Evolutionary conservation across 2,888 invertebrate species (phyloP), one percentile per base, ranked within the genome.

Genomic region (Rhamnusium bicolor): DNA sequence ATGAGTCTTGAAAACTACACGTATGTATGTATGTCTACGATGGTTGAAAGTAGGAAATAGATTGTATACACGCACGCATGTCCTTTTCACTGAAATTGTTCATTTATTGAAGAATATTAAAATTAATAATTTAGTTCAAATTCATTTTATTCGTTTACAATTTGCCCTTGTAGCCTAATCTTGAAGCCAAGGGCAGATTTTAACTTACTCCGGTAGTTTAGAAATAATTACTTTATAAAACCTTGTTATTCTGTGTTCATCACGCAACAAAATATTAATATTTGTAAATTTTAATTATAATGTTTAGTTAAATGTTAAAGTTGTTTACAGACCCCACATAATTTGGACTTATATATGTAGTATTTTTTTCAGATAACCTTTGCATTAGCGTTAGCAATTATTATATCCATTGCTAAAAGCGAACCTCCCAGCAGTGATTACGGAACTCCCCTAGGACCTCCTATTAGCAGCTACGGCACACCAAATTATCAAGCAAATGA

Each of bases 391-490:
- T 61, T 76, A 12, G 49, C n/a, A n/a, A n/a, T 69, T 27, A 27
- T 73, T 19, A n/a, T 74, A 8, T 66, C 77, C 10, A 61, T 79
- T 18, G 76, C 72, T 19, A 76, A 19, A 60, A 71, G 80, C 62
- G 83, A 83, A 69, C 85, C 85, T 8, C 87, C 86, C 46, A 84
- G 79, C 58, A 79, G 79, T 3, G 79, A 81, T 66, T 86, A 87
- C 68, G 86, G 86, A 14, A 79, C 83, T 10, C 85, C 85, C 8
- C 27, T 82, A n/a, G 82, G 79, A 56, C 72, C 83, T 7, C 84
- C 85, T 4, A 75, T 85, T 27, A 84, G 75, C 32, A 84, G 80
- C 75, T 84, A 84, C 71, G 82, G 82, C 19, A 74, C 81, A 4
- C 82, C 83, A 14, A 82, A 81, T 74, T 80, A 82, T 56, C 66